phyloP scores from a whole-genome alignment of 2,888 invertebrate species.

The Lepas anatifera region DNA sequence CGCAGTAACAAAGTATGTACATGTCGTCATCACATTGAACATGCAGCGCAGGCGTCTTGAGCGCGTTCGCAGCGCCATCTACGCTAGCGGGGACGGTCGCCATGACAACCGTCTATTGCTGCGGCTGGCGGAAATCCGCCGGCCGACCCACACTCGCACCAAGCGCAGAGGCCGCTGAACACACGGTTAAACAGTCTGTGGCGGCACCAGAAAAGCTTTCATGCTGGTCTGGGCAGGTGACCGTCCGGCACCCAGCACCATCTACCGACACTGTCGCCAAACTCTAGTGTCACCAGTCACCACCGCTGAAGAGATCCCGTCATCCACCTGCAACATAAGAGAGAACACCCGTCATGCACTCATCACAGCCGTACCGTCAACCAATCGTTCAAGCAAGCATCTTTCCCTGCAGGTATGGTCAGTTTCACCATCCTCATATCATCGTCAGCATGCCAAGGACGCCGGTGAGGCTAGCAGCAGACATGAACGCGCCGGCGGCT shows the following conservation, averaged over 20 bases:
- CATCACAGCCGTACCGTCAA: no score
- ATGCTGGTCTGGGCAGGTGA: neutral
- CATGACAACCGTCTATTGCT: neutral
- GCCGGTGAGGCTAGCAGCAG: no score
- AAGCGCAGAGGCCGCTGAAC: constrained; percentile 1
- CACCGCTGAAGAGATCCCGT: constrained; percentile 6
- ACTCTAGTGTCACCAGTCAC: neutral
- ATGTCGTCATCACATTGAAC: constrained; percentile 12
- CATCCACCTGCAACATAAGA: constrained; percentile 3
- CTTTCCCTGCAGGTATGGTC: no score
- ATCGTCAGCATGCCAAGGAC: no score
- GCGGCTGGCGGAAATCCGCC: neutral
- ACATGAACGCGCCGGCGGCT: no score
- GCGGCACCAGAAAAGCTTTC: neutral
- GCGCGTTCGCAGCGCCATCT: no score
- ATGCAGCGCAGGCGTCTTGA: neutral
- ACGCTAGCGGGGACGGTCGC: neutral
- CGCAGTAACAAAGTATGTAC: constrained; percentile 9
- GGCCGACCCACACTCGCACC: neutral
- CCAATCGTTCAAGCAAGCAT: no score
- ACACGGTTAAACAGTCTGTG: constrained; percentile 3
- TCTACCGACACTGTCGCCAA: neutral
- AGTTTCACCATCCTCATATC: no score
- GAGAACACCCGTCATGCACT: no score
- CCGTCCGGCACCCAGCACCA: neutral